phyloP scores from a whole-genome alignment of 2,113 vertebrate species.

The Eudyptes chrysolophus region DNA sequence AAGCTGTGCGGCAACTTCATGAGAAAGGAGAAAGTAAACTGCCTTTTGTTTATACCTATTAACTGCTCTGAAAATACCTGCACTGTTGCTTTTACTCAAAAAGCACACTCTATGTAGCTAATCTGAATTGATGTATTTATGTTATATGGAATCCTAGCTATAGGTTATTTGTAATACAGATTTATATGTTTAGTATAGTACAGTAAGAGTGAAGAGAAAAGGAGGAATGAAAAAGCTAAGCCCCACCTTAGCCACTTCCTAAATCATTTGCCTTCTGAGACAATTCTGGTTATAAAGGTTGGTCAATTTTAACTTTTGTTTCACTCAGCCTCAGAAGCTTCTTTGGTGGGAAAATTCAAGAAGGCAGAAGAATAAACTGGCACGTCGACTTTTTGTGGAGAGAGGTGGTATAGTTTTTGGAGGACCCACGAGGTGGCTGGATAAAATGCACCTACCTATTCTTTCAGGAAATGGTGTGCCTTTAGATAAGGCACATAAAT shows the following conservation, averaged over 20 bases:
- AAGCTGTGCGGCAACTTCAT: not conserved
- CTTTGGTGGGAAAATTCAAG: not conserved
- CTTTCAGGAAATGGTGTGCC: not conserved
- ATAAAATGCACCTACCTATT: not conserved
- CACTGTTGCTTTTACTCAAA: not conserved
- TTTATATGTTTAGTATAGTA: not conserved
- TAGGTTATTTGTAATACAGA: not conserved
- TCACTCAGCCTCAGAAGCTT: not conserved
- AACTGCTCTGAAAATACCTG: not conserved
- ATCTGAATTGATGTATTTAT: not conserved
- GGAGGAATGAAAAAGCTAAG: not conserved
- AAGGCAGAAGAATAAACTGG: not conserved
- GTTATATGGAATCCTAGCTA: not conserved
- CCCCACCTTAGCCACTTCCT: not conserved
- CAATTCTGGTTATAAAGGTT: not conserved
- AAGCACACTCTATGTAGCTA: not conserved
- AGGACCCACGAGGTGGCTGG: not conserved
- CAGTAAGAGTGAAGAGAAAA: not conserved
- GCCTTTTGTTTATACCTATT: not conserved
- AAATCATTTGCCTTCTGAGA: not conserved
- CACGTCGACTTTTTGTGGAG: not conserved
- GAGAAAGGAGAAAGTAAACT: not conserved
- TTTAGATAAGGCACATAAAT: not conserved
- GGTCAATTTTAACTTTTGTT: not conserved
- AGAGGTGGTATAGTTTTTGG: not conserved